Evolutionary conservation across 2,797 vertebrate species (phyloP).

Genomic region (Myotis daubentonii): DNA sequence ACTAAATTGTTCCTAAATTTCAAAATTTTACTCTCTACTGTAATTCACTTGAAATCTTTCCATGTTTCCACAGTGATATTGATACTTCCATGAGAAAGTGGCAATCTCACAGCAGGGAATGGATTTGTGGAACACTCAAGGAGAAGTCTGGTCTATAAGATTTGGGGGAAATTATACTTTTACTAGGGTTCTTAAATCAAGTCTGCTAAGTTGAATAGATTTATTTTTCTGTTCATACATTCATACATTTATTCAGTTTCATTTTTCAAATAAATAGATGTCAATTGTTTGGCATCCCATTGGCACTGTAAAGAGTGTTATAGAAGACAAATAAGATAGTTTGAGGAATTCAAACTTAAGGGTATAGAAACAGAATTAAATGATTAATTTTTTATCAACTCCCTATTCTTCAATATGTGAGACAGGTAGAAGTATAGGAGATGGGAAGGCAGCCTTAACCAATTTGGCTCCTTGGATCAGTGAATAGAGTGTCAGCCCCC

Average conservation of each 20-base stretch:
- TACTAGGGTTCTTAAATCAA: not conserved
- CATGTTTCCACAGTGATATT: not conserved
- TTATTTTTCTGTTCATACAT: not conserved
- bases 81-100: not conserved
- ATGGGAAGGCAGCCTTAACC: not conserved
- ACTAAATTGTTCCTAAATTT: not conserved
- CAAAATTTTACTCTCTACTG: not conserved
- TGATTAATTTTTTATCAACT: not conserved
- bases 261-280: not conserved
- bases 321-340: not conserved
- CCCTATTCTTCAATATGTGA: not conserved
- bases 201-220: not conserved
- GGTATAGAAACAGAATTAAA: not conserved
- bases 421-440: not conserved
- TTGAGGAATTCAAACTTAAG: not conserved
- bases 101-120: not conserved
- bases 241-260: not conserved
- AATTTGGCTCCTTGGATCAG: too few species aligned
- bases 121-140: not conserved
- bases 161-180: not conserved
- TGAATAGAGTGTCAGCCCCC: too few species aligned
- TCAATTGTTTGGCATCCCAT: not conserved
- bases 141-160: not conserved
- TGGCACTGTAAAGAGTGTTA: not conserved
- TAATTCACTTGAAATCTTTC: not conserved